Percentiles rank a stretch among this genome's conserved stretches.
These are phyloP conservation scores for Drosophila kurseongensis DNA, from an alignment of 1,140 invertebrate species.

Conservation along the genomic window DNA sequence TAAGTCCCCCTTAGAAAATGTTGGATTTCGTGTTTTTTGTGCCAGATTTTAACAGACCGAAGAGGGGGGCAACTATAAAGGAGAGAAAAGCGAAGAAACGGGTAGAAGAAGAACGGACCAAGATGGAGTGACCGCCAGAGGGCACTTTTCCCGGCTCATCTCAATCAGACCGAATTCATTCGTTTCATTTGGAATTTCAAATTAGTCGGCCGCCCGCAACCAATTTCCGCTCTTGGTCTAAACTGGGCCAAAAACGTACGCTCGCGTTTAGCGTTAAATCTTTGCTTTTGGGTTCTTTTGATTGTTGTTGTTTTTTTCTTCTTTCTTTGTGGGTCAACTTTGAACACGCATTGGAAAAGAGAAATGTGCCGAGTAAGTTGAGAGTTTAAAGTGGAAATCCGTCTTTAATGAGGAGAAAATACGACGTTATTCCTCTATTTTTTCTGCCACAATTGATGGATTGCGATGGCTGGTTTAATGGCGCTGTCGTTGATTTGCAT, in stretches of 20 bases:
- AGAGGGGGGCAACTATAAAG: background rate
- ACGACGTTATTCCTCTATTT: slow-evolving; percentile 19
- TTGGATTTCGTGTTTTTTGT: slow-evolving; percentile 25
- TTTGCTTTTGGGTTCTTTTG: slow-evolving; percentile 11
- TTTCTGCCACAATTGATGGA: slow-evolving; percentile 42
- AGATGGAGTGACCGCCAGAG: slow-evolving; percentile 12
- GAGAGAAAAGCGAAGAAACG: background rate
- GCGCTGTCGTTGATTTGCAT: slow-evolving; percentile 46
- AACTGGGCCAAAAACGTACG: slow-evolving; percentile 44
- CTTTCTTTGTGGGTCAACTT: slow-evolving; percentile 40
- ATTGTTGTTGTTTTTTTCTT: background rate
- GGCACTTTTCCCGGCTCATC: slow-evolving; percentile 36
- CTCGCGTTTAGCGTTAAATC: slow-evolving; percentile 35
- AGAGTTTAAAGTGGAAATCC: slow-evolving; percentile 59
- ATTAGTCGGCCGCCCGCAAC: slow-evolving; percentile 33
- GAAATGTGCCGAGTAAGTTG: slow-evolving; percentile 51
- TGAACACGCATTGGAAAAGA: slow-evolving; percentile 44
- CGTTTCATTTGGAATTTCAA: slow-evolving; percentile 44
- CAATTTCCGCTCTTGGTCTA: slow-evolving; percentile 39
- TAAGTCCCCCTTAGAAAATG: background rate
- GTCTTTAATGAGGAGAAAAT: slow-evolving; percentile 63
- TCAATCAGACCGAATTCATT: slow-evolving; percentile 41
- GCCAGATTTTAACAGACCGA: slow-evolving; percentile 4
- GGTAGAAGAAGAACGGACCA: slow-evolving; percentile 1
- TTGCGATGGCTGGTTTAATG: slow-evolving; percentile 42